Evolutionary conservation across 1,140 invertebrate species (phyloP).

Genomic region (Drosophila elegans): DNA sequence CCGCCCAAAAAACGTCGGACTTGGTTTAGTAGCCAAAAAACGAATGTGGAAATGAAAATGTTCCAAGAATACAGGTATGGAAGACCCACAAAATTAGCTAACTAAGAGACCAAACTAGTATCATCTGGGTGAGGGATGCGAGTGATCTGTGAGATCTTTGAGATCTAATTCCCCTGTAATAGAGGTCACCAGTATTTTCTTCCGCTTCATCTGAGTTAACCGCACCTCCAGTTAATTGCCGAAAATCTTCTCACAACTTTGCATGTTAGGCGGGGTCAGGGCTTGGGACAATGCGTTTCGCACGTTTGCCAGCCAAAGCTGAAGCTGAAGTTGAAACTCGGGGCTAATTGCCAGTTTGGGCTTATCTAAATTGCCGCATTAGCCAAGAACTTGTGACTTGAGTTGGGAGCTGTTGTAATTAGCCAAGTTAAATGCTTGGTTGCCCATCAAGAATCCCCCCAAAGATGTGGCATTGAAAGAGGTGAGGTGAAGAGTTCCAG

Average conservation of each 20-base stretch:
- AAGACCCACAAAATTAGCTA: slow-evolving; percentile 35
- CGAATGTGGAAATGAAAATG: slow-evolving; percentile 62
- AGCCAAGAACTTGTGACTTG: slow-evolving; percentile 75
- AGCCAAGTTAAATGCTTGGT: slow-evolving; percentile 72
- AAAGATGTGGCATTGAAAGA: slow-evolving; percentile 25
- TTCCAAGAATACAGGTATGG: slow-evolving; percentile 28
- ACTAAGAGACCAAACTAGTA: slow-evolving; percentile 8
- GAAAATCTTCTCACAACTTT: slow-evolving; percentile 61
- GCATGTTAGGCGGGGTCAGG: slow-evolving; percentile 76
- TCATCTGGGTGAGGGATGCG: background rate
- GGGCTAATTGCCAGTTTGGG: slow-evolving; percentile 69
- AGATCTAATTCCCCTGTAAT: slow-evolving; percentile 15
- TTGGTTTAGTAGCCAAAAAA: slow-evolving; percentile 31
- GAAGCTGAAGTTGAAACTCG: background rate
- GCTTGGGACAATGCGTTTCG: slow-evolving; percentile 75
- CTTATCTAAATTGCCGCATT: slow-evolving; percentile 81
- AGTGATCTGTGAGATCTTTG: background rate
- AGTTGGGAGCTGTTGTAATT: slow-evolving; percentile 61
- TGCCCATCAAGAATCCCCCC: slow-evolving; percentile 52
- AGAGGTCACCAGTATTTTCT: slow-evolving; percentile 32
- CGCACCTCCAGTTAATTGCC: slow-evolving; percentile 16
- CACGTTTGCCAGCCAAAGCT: slow-evolving; percentile 45
- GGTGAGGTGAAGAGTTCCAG: slow-evolving; percentile 11
- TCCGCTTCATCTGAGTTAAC: slow-evolving; percentile 39
- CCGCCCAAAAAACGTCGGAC: slow-evolving; percentile 45